Evolutionary conservation across 1,140 invertebrate species (phyloP).

Genomic region (Phthorimaea operculella): DNA sequence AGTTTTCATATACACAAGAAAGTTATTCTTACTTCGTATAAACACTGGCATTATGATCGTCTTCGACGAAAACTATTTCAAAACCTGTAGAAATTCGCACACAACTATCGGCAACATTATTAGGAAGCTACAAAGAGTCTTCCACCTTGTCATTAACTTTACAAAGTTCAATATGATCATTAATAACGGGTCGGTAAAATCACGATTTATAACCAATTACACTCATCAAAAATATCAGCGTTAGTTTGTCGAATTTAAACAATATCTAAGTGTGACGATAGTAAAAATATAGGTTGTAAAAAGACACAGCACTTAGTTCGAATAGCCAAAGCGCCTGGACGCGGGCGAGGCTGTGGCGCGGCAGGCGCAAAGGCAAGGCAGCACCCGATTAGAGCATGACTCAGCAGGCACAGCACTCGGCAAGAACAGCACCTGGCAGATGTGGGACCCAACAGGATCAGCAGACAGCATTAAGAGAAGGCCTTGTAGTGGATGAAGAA

Average conservation of each 20-base stretch:
- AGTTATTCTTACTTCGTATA: slow-evolving; percentile 20
- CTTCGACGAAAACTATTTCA: slow-evolving; percentile 47
- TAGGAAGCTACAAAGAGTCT: slow-evolving; percentile 27
- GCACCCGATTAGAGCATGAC: too few relatives aligned
- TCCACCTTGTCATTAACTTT: slow-evolving; percentile 23
- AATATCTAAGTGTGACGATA: slow-evolving; percentile 27
- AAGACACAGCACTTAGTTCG: slow-evolving; percentile 25
- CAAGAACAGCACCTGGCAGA: too few relatives aligned
- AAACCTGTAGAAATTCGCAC: slow-evolving; percentile 38
- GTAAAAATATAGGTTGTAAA: slow-evolving; percentile 37
- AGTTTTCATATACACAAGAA: slow-evolving; percentile 29
- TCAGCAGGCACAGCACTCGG: too few relatives aligned
- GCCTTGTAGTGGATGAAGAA: slow-evolving; percentile 93
- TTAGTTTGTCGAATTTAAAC: slow-evolving; percentile 20
- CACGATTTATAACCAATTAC: slow-evolving; percentile 41
- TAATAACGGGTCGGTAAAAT: slow-evolving; percentile 26
- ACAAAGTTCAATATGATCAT: slow-evolving; percentile 27
- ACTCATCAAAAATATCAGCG: slow-evolving; percentile 44
- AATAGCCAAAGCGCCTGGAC: slow-evolving; percentile 35
- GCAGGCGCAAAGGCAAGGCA: too few relatives aligned
- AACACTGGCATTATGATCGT: slow-evolving; percentile 16
- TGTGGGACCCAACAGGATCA: slow-evolving; percentile 10
- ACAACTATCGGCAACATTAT: slow-evolving; percentile 1
- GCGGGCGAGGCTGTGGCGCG: slow-evolving; percentile 10
- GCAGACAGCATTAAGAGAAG: slow-evolving; percentile 70